These are phyloP conservation scores for Rhabdornis inornatus DNA, from an alignment of 2,113 vertebrate genomes.

Conservation along the genomic window DNA sequence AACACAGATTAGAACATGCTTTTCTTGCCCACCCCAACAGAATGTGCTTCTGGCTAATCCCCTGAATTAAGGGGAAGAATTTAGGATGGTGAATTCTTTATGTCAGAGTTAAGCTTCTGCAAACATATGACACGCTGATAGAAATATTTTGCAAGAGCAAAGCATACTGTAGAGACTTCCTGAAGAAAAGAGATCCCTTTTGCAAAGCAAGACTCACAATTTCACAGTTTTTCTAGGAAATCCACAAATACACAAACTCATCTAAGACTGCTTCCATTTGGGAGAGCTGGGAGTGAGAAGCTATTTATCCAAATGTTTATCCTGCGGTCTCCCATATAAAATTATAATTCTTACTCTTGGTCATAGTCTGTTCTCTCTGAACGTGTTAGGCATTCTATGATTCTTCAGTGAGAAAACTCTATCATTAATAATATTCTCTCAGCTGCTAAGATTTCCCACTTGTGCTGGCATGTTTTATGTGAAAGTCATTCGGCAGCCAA, in stretches of 20 bases:
- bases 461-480: not conserved
- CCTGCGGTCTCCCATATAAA: not conserved
- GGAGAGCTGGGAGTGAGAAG: not conserved
- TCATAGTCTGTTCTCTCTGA: not conserved
- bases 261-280: not conserved
- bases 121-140: not conserved
- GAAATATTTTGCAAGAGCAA: not conserved
- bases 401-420: not conserved
- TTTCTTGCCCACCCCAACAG: rapidly evolving
- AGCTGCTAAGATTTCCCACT: not conserved
- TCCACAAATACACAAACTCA: not conserved
- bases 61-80: not conserved
- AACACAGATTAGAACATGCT: not conserved
- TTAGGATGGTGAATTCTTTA: not conserved
- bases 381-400: not conserved
- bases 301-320: not conserved
- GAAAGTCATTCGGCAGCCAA: not conserved
- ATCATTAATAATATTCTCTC: not conserved
- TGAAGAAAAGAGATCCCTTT: not conserved
- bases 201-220: not conserved
- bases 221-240: not conserved
- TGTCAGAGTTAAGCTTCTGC: not conserved
- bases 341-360: not conserved
- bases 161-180: not conserved
- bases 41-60: not conserved